A percentile compares a stretch with the other conserved stretches of the same genome.
Evolutionary conservation across 2,113 vertebrate species (phyloP).

Genomic region (Silurus asotus): DNA sequence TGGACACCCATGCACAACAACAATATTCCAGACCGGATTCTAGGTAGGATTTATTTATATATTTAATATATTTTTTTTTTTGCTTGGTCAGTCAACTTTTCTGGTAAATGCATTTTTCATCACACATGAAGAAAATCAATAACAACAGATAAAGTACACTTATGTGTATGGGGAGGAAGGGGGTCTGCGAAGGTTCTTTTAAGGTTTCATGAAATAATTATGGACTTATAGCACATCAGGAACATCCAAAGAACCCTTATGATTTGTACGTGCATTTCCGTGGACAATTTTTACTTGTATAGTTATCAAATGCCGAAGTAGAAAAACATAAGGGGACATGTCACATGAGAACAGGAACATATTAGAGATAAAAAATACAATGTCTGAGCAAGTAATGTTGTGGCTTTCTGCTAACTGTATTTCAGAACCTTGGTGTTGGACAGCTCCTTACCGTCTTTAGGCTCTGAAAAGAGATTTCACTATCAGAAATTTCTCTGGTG

Average conservation of each 20-base stretch:
- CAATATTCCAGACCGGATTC: not conserved
- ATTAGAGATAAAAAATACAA: not conserved
- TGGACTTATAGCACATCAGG: not conserved
- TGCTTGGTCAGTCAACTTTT: not conserved
- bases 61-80: no score
- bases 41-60: no score
- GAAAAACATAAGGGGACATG: not conserved
- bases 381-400: not conserved
- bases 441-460: constrained; percentile 54
- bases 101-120: not conserved
- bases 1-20: not conserved
- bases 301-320: not conserved
- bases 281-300: not conserved
- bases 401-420: not conserved
- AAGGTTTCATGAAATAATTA: not conserved
- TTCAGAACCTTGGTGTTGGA: constrained; percentile 63
- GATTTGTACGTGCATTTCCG: no score
- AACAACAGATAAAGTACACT: not conserved
- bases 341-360: not conserved
- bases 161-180: not conserved
- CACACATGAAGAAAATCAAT: not conserved
- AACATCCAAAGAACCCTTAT: not conserved
- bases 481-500: not conserved
- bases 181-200: not conserved
- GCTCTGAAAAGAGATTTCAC: not conserved